These are phyloP conservation scores for Chrysemys picta DNA, from an alignment of 2,113 vertebrate genomes.

Conservation along the genomic window DNA sequence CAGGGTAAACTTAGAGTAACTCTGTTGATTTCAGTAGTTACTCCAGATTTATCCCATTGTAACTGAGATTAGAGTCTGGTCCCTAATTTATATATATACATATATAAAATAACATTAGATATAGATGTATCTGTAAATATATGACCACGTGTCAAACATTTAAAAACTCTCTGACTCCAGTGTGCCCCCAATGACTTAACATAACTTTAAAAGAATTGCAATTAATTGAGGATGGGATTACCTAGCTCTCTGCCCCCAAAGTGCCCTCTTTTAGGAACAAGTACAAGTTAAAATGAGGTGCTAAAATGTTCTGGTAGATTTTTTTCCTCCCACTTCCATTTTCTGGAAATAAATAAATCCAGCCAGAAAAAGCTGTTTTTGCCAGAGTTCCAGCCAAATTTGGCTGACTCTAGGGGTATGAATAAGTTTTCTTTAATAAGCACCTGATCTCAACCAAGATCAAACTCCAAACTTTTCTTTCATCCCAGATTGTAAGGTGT, in stretches of 20 bases:
- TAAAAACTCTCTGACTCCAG: not conserved
- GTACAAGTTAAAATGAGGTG: not conserved
- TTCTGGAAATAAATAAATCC: not conserved
- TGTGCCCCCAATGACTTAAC: not conserved
- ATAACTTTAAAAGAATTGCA: not conserved
- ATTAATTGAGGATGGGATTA: not conserved
- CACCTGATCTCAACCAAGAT: not conserved
- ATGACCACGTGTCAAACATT: not conserved
- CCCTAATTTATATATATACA: not conserved
- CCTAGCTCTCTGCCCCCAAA: not conserved
- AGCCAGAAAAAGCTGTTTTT: fast-evolving
- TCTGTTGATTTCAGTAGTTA: not conserved
- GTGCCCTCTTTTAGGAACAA: not conserved
- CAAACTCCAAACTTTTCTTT: not conserved
- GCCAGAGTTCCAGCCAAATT: not conserved
- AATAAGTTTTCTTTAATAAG: not conserved
- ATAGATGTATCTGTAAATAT: not conserved
- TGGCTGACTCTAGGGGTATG: not conserved
- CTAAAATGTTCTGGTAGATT: not conserved
- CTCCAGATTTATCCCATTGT: not conserved
- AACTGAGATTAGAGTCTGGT: not conserved
- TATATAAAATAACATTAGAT: not conserved
- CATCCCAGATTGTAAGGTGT: not conserved
- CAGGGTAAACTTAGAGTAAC: not conserved
- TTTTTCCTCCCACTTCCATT: not conserved